Evolutionary conservation across 2,888 invertebrate genomes (phyloP), one percentile per base, ranked within the genome.

Genomic region (Heliconius hortense): DNA sequence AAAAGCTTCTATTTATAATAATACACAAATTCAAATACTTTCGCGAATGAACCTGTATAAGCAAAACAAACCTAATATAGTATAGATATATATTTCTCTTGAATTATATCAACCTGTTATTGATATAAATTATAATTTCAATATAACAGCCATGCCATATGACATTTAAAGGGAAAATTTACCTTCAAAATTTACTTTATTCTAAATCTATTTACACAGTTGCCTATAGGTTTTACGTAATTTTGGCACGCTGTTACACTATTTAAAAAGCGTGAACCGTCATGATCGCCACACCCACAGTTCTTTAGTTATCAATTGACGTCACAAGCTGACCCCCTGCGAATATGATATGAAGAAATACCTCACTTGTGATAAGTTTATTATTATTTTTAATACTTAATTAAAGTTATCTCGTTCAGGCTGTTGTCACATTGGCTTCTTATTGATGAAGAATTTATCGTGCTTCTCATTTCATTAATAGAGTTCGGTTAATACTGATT

Each of bases 391-490:
- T 31, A 1, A 62, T 53, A 43, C 26, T 64, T 39, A 73, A 76
- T 73, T 48, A 53, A 68, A 53, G 62, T 35, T 62, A 10, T 28
- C 69, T 66, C 24, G 35, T 24, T n/a, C 35, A 69, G 72, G 56
- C 43, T 18, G 35, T n/a, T 68, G 72, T 63, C 26, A 64, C 26
- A 10, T 70, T 64, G 76, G 74, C 78, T 75, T 78, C 72, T 63
- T 53, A 77, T 66, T 82, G 79, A 84, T 84, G 81, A 76, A 68
- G 81, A 82, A 84, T 80, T 87, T 85, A 82, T 85, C 78, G 82
- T 77, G 89, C 88, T 89, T 90, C 89, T 78, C 79, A 81, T 77
- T 77, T 80, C 76, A 76, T 73, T 75, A 26, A 62, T 31, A 24
- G 59, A 72, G 43, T 75, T 62, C 67, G 64, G 71, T 72, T 78